Percentiles rank a stretch among this genome's conserved stretches.
These are phyloP conservation scores for Ammodytes dubius DNA, from an alignment of 2,113 vertebrate genomes.

Conservation along the genomic window DNA sequence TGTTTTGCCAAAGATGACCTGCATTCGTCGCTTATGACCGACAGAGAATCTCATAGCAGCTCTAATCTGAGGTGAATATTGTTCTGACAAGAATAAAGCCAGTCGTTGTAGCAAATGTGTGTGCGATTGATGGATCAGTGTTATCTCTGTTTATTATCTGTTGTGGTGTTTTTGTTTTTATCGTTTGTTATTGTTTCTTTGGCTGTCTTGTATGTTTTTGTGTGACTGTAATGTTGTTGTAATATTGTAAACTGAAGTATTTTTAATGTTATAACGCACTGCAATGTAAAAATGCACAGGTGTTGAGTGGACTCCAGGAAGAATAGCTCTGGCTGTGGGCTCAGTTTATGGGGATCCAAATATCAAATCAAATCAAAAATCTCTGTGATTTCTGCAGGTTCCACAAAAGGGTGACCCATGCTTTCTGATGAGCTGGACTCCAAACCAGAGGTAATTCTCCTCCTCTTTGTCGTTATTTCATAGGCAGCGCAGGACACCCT, in stretches of 20 bases:
- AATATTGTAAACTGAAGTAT: too few species aligned
- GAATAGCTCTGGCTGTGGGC: too few species aligned
- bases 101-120: rapidly evolving
- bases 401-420: constrained; percentile 93
- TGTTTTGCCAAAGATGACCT: constrained; percentile 70
- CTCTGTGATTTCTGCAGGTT: constrained; percentile 73
- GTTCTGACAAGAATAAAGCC: background rate
- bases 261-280: too few species aligned
- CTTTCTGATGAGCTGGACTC: constrained; percentile 99
- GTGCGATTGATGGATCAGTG: background rate
- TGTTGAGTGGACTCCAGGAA: too few species aligned
- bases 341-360: too few species aligned
- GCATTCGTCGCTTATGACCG: constrained; percentile 49
- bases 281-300: too few species aligned
- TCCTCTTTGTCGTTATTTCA: background rate
- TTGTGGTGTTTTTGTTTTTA: too few species aligned
- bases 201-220: too few species aligned
- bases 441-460: constrained; percentile 94
- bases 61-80: constrained; percentile 45
- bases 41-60: constrained; percentile 14
- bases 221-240: too few species aligned
- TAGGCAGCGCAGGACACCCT: too few species aligned
- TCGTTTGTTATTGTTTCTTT: too few species aligned
- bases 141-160: background rate
- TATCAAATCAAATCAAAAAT: too few species aligned